Evolutionary conservation across 2,888 invertebrate species (phyloP).

Genomic region (Tricholauxania praeusta): DNA sequence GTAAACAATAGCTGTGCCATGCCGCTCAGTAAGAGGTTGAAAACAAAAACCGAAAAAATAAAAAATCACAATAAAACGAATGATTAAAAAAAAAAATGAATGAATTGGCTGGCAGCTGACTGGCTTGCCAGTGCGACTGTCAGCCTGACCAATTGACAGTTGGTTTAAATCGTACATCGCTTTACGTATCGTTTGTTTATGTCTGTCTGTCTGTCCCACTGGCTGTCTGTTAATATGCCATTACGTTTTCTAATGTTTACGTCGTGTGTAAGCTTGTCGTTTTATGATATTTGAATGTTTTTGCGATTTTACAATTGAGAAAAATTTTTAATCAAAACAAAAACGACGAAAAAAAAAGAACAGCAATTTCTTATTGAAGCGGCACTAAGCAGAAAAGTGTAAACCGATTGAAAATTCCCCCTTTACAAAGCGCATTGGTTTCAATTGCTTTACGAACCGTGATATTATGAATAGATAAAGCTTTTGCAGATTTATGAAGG

Average conservation of each 20-base stretch:
- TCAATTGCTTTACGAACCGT: background rate
- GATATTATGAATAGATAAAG: background rate
- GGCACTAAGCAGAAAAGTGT: too few relatives aligned
- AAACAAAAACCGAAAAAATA: constrained; percentile 1
- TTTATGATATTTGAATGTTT: constrained; percentile 14
- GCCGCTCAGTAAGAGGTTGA: background rate
- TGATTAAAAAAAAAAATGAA: background rate
- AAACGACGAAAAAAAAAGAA: background rate
- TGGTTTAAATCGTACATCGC: too few relatives aligned
- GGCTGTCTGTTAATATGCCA: constrained; percentile 8
- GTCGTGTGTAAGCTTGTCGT: background rate
- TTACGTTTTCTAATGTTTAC: background rate
- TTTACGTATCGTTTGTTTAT: too few relatives aligned
- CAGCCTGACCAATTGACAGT: too few relatives aligned
- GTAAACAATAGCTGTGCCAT: too few relatives aligned
- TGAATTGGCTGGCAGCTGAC: background rate
- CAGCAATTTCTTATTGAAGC: too few relatives aligned
- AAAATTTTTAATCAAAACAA: background rate
- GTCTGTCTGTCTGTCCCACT: background rate
- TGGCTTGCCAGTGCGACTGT: too few relatives aligned
- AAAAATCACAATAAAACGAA: constrained; percentile 2
- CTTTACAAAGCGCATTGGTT: background rate
- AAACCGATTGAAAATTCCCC: background rate
- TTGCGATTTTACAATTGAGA: constrained; percentile 13
- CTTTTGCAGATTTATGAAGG: background rate